Base-by-base conservation (phyloP, 2,888 invertebrate genomes). In the Patella ulyssiponensis region DNA sequence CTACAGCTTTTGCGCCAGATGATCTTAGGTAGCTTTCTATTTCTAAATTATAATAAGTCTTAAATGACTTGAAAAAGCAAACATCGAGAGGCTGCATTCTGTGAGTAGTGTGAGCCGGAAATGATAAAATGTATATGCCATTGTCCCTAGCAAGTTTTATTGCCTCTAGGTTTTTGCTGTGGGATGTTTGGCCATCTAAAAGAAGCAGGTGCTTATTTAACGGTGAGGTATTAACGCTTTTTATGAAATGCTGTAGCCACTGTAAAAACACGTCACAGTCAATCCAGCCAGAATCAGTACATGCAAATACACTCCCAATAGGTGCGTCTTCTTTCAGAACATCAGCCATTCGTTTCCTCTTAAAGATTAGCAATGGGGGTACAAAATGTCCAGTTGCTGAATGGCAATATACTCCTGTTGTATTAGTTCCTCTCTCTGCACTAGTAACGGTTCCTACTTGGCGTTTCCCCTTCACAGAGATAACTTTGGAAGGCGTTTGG, bases 371-470 rank as follows among this genome's bases (percentile, higher is more conserved):
- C 20, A 81, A 70, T 5, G 80, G 80, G 51, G 78, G 81, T 17
- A 80, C 54, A 20, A 14, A 69, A 23, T 80, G 77, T 7, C 81
- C 80, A 14, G 56, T 71, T 15, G 77, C 76, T 15, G 54, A 70
- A 27, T 71, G 69, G 2, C 76, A 53, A 51, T 20, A 23, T 17
- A 64, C 17, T 9, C 75, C 54, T 1, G 71, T 78, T 54, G 70
- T 71, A 23, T 76, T 73, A 56, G 17, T 17, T 15, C 80, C 79
- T 64, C 79, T 53, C 44, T 81, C 81, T 70, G 74, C 73, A 44
- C 78, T 79, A 33, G 80, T 83, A 4, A 82, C 33, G 2, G 70
- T n/a, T 14, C 82, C 81, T n/a, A 79, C 74, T 74, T 82, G 83
- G 56, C 78, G 80, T 27, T 56, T 54, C 33, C 77, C 74, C 20